Evolutionary conservation across 2,888 invertebrate genomes (phyloP), one percentile per base, ranked within the genome.

Genomic region (Tenodera sinensis): DNA sequence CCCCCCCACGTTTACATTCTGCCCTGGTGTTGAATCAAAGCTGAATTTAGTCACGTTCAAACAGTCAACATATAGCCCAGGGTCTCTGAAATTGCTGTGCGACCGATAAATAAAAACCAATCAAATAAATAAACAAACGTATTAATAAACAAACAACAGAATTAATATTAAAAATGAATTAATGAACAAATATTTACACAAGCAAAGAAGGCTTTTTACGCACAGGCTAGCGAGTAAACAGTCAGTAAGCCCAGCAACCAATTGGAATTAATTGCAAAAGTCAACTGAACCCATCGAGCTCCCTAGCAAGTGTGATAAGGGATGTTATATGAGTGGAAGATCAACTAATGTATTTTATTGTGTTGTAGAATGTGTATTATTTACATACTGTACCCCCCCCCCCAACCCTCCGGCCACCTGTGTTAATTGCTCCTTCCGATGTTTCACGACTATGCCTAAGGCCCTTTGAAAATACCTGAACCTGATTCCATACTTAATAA

Each of bases 131-230:
- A 87, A 87, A 87, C 83, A 87, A 87, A 87, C 71, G 82, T 81
- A 87, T 87, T 14, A 54, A 87, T 27, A 87, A 87, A 87, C 82
- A 87, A 87, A 87, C 82, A 87, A 87, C 82, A 83, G 34, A 87
- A 54, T 87, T 82, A 87, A 42, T 82, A 54, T 28, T 34, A 28
- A 87, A 42, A 20, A 42, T 82, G 82, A 87, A 83, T 87, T 82
- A 87, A 87, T 87, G 28, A 81, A 87, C 34, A 82, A 87, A 84
- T 34, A 42, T 15, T 47, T 85, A 85, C 42, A 42, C 42, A 42
- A 42, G 42, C 42, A 42, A 42, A 42, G 42, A 42, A 71, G 54
- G 54, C 15, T 15, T 71, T 71, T 71, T 71, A 71, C 20, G 54
- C 20, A 71, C 25, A 25, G 54, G 25, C 25, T 71, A 14, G 15